Percentiles rank a stretch among this genome's conserved stretches.
Conservation (phyloP, 2,888 invertebrate genomes). For the Bombylius major region DNA sequence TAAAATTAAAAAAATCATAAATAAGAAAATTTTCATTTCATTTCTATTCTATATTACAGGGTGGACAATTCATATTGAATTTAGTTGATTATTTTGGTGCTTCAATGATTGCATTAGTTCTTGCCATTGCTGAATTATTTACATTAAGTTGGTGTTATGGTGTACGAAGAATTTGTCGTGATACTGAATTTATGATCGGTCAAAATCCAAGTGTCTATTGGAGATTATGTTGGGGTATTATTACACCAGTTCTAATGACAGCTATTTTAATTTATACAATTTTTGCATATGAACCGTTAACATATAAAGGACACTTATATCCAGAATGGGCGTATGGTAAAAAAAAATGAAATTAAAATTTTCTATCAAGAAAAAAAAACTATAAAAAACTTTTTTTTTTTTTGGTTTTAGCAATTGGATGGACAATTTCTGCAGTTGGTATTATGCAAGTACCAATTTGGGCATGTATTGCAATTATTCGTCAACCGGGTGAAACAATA, state of each 20-base stretch:
- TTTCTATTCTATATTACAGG: conserved; percentile 35
- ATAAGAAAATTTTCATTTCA: background rate
- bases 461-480: conserved; percentile 27
- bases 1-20: background rate
- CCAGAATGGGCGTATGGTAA: conserved; percentile 52
- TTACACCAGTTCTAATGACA: conserved; percentile 59
- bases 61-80: conserved; percentile 59
- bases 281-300: conserved; percentile 44
- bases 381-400: background rate
- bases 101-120: conserved; percentile 56
- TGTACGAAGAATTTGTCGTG: conserved; percentile 50
- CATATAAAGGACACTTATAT: conserved; percentile 46
- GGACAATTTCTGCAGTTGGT: conserved; percentile 40
- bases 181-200: conserved; percentile 70
- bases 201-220: conserved; percentile 57
- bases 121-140: conserved; percentile 52
- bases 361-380: no score
- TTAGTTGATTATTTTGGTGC: conserved; percentile 64
- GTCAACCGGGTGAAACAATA: conserved; percentile 25
- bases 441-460: conserved; percentile 39
- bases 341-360: conserved; percentile 4
- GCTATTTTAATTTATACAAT: conserved; percentile 60
- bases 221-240: conserved; percentile 64
- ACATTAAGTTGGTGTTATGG: conserved; percentile 66
- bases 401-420: conserved; percentile 33